These are phyloP conservation scores for Ceratoteleas bidentatus DNA, from an alignment of 1,140 invertebrate genomes.

Conservation along the genomic window DNA sequence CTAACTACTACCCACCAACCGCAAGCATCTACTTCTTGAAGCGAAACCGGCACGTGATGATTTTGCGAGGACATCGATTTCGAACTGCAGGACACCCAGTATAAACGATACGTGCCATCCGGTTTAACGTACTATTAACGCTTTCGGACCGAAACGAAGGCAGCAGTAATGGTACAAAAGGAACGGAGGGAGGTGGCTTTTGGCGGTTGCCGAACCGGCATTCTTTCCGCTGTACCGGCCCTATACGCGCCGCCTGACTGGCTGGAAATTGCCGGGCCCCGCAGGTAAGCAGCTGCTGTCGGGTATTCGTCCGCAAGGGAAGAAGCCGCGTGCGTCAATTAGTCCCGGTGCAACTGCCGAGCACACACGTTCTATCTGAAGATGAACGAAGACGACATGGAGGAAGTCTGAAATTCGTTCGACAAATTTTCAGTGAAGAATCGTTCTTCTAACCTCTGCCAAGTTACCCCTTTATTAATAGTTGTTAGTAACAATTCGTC, in stretches of 20 bases:
- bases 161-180: conserved; percentile 66
- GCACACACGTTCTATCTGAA: conserved; percentile 69
- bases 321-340: conserved; percentile 80
- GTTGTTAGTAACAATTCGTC: too few species aligned
- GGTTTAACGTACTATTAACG: conserved; percentile 61
- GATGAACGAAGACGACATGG: conserved; percentile 51
- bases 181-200: conserved; percentile 55
- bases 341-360: conserved; percentile 80
- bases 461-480: too few species aligned
- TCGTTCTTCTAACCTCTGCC: too few species aligned
- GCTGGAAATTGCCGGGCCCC: conserved; percentile 49
- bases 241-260: conserved; percentile 52
- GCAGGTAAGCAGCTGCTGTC: conserved; percentile 79
- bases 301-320: conserved; percentile 74
- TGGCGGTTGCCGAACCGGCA: conserved; percentile 64
- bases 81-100: conserved; percentile 30
- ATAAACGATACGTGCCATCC: conserved; percentile 49
- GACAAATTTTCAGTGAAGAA: background rate
- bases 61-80: background rate
- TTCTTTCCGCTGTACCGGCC: conserved; percentile 54
- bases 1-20: too few species aligned
- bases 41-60: too few species aligned
- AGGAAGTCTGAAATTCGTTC: conserved; percentile 15
- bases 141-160: conserved; percentile 55
- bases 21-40: too few species aligned